Base-by-base conservation (phyloP, 2,113 vertebrate genomes). In the Addax nasomaculatus region DNA sequence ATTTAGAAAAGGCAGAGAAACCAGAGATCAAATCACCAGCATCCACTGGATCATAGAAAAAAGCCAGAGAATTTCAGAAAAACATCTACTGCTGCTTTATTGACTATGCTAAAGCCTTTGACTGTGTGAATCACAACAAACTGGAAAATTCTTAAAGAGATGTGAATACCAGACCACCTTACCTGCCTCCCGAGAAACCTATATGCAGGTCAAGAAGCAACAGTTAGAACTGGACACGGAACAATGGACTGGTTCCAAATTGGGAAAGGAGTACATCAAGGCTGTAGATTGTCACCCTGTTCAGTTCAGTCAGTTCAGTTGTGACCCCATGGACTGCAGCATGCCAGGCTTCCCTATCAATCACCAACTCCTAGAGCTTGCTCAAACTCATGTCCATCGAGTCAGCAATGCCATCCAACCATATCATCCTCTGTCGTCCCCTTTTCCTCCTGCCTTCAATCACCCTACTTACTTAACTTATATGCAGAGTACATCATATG, bases 251-350 rank as follows among this genome's bases (percentile, higher is more conserved):
- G 64, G n/a, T 70, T 70, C n/a, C n/a, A 36, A 3, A 70, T 23
- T 0, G n/a, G n/a, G 2, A 70, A 70, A 70, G 64, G 64, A 70
- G n/a, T 70, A 70, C 2, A 2, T 70, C n/a, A 70, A 12, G 64
- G 17, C n/a, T 70, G 64, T 23, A 12, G 36, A 70, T 6, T 70
- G 17, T 70, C 19, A 70, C 64, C 19, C n/a, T 70, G 64, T 70
- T 70, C 64, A 70, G 9, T 23, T 70, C n/a, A 36, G 64, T 36
- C 64, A 70, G n/a, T 70, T 70, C 64, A 70, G 64, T 70, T 0
- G 0, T 0, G 5, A 70, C n/a, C 9, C n/a, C 64, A 23, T n/a
- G n/a, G n/a, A 36, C 64, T 70, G n/a, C 19, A 70, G n/a, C 64
- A 70, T 6, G 64, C 64, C 64, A 36, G 64, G n/a, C n/a, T 70